These are phyloP conservation scores for Mylabris sibirica DNA, from an alignment of 2,888 invertebrate species.

Conservation along the genomic window DNA sequence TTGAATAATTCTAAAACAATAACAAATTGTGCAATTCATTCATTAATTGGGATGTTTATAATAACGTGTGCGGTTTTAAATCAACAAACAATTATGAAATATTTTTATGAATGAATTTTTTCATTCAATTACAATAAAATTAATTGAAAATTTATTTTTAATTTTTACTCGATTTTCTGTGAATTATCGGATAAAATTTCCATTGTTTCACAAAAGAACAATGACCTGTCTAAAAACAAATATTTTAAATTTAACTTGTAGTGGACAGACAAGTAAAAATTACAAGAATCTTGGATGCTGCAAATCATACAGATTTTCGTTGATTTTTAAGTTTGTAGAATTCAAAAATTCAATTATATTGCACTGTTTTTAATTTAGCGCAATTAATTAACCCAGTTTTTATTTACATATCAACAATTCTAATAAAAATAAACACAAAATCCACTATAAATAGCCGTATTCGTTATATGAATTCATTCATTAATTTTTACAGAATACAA, in stretches of 20 bases:
- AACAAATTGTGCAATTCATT: constrained; percentile 9
- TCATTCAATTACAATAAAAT: not conserved
- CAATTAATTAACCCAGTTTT: constrained; percentile 6
- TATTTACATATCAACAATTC: not conserved
- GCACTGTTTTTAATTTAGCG: not conserved
- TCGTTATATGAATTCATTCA: constrained; percentile 11
- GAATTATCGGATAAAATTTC: not conserved
- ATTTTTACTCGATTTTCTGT: not conserved
- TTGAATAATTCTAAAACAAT: not conserved
- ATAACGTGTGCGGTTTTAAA: no score
- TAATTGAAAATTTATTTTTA: not conserved
- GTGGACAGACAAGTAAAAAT: not conserved
- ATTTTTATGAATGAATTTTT: constrained; percentile 6
- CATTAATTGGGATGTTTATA: constrained; percentile 2
- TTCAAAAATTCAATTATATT: not conserved
- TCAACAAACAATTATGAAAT: constrained; percentile 1
- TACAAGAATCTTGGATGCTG: not conserved
- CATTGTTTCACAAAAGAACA: not conserved
- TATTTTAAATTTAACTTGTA: not conserved
- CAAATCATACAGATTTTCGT: not conserved
- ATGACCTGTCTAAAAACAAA: not conserved
- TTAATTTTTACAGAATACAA: constrained; percentile 10
- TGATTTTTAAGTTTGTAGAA: not conserved
- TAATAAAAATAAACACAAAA: not conserved
- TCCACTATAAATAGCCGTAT: constrained; percentile 1